Evolutionary conservation across 1,140 invertebrate genomes (phyloP).

Genomic region (Trichonephila clavipes): DNA sequence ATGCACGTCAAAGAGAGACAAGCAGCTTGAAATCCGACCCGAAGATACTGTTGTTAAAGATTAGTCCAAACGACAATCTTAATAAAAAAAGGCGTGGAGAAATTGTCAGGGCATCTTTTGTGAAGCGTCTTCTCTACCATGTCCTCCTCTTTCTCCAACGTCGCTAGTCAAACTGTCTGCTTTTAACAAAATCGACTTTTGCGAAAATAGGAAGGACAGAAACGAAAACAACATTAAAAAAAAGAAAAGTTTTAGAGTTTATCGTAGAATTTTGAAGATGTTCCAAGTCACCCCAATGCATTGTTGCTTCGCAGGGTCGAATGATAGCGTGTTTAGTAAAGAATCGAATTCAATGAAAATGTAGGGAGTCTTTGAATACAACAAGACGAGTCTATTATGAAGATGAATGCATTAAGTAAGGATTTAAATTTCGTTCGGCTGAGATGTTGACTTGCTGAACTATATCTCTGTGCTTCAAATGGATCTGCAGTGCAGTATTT

Average conservation of each 20-base stretch:
- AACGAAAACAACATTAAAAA: neutral
- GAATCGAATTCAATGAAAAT: neutral
- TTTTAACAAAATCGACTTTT: neutral
- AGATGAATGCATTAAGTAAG: no score
- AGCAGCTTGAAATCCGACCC: constrained; percentile 24
- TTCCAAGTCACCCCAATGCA: neutral
- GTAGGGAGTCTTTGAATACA: neutral
- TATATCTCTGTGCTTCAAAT: no score
- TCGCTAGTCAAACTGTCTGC: neutral
- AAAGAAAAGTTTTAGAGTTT: no score
- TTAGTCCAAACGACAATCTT: constrained; percentile 32
- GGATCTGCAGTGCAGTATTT: no score
- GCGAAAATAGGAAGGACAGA: neutral
- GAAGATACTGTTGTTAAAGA: neutral
- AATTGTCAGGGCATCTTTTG: neutral
- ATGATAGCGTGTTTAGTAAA: neutral
- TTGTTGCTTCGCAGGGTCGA: neutral
- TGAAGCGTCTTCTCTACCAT: neutral
- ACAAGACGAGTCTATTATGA: neutral
- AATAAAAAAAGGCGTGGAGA: neutral
- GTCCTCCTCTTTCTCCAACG: neutral
- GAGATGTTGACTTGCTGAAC: no score
- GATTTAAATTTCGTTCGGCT: no score
- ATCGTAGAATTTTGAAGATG: neutral
- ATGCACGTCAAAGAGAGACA: neutral